Conservation (phyloP, 30 jellyfish, hydroid and myxozoan genomes). For the Turritopsis rubra region DNA sequence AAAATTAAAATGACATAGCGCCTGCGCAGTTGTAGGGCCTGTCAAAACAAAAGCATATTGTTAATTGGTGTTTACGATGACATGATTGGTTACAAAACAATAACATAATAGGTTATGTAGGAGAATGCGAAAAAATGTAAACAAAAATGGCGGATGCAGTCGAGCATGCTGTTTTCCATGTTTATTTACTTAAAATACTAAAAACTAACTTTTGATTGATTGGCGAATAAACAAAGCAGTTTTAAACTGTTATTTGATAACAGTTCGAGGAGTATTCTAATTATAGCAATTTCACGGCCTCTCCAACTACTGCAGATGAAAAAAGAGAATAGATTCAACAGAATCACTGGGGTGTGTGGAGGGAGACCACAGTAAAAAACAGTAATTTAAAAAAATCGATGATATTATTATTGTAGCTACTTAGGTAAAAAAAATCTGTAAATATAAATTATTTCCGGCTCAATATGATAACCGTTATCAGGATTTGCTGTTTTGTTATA, state of each 20-base stretch:
- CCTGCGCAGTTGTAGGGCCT: constrained; percentile 19
- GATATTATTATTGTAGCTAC: too few species aligned
- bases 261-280: neutral
- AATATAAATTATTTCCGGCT: too few species aligned
- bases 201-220: constrained; percentile 1
- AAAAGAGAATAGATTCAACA: neutral
- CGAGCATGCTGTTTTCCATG: constrained; percentile 16
- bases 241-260: neutral
- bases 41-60: constrained; percentile 13
- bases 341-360: too few species aligned
- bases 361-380: too few species aligned
- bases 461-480: too few species aligned
- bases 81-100: constrained; percentile 2
- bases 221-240: neutral
- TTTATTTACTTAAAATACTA: constrained; percentile 7
- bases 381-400: too few species aligned
- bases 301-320: neutral
- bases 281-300: neutral
- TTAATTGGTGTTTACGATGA: neutral
- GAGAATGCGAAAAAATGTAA: constrained; percentile 4
- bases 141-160: constrained; percentile 25
- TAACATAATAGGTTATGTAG: neutral
- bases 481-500: too few species aligned
- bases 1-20: constrained; percentile 5
- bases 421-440: too few species aligned